Percentiles rank a stretch among this genome's conserved stretches.
These are phyloP conservation scores for Phocides pigmalion DNA, from an alignment of 1,140 invertebrate species.

Conservation along the genomic window DNA sequence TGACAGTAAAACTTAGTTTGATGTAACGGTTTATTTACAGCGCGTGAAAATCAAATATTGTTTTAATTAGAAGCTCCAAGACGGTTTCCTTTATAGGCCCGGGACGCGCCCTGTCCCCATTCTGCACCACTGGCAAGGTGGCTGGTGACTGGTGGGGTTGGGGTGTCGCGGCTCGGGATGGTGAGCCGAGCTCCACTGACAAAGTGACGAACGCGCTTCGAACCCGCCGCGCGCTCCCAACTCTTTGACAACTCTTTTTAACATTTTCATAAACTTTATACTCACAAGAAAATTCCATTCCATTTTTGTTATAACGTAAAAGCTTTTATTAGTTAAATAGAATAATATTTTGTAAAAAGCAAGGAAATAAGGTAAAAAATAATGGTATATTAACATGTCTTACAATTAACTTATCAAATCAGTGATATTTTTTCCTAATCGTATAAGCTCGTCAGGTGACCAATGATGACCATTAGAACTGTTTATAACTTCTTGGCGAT, in stretches of 20 bases:
- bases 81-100: slow-evolving; percentile 77
- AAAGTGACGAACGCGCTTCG: slow-evolving; percentile 55
- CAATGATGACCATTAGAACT: background rate
- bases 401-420: background rate
- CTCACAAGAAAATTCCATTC: no score
- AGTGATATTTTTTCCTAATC: background rate
- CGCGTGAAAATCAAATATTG: slow-evolving; percentile 63
- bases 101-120: slow-evolving; percentile 77
- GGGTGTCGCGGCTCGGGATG: slow-evolving; percentile 50
- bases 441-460: background rate
- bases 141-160: slow-evolving; percentile 58
- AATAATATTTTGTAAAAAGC: background rate
- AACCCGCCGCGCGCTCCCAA: slow-evolving; percentile 27
- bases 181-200: slow-evolving; percentile 54
- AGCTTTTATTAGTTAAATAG: background rate
- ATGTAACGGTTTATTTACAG: slow-evolving; percentile 1
- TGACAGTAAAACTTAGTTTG: background rate
- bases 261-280: slow-evolving; percentile 7
- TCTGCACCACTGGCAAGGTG: slow-evolving; percentile 59
- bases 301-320: no score
- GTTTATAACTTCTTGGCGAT: background rate
- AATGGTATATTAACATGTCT: background rate
- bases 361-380: background rate
- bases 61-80: slow-evolving; percentile 72
- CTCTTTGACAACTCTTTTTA: slow-evolving; percentile 29